Percentiles rank a stretch among this genome's conserved stretches.
These are phyloP conservation scores for Nautilus pompilius DNA, from an alignment of 1,140 invertebrate species.

Conservation along the genomic window DNA sequence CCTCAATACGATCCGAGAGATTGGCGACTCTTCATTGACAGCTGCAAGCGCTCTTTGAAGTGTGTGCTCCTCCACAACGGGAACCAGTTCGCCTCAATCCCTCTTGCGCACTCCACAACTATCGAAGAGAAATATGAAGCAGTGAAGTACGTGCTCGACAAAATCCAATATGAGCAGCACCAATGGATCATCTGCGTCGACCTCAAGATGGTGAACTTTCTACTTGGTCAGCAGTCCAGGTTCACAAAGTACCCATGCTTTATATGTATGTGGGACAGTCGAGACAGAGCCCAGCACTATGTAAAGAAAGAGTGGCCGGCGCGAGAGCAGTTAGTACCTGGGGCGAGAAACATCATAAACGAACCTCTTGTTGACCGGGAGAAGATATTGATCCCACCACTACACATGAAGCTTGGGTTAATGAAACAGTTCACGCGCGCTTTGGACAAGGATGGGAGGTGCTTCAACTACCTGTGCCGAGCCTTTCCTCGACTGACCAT, in stretches of 20 bases:
- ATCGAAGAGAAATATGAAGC: neutral
- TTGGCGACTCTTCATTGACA: neutral
- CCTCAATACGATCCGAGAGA: neutral
- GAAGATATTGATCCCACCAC: neutral
- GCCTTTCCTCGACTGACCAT: neutral
- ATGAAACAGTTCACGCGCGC: neutral
- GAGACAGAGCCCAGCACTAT: neutral
- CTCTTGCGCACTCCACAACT: neutral
- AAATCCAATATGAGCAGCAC: neutral
- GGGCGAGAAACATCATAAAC: neutral
- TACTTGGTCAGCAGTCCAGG: neutral
- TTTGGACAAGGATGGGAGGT: neutral
- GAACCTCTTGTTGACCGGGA: neutral
- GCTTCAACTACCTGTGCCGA: neutral
- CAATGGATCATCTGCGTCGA: neutral
- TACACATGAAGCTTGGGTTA: neutral
- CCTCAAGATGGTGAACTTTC: neutral
- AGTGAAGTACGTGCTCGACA: neutral
- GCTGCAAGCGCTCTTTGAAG: neutral
- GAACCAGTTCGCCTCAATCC: neutral
- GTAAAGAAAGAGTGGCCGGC: neutral
- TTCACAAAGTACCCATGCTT: neutral
- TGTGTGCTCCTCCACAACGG: neutral
- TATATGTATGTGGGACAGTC: neutral
- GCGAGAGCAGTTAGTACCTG: neutral